Conservation (phyloP, 2,797 vertebrate genomes). For the Microcaecilia unicolor region DNA sequence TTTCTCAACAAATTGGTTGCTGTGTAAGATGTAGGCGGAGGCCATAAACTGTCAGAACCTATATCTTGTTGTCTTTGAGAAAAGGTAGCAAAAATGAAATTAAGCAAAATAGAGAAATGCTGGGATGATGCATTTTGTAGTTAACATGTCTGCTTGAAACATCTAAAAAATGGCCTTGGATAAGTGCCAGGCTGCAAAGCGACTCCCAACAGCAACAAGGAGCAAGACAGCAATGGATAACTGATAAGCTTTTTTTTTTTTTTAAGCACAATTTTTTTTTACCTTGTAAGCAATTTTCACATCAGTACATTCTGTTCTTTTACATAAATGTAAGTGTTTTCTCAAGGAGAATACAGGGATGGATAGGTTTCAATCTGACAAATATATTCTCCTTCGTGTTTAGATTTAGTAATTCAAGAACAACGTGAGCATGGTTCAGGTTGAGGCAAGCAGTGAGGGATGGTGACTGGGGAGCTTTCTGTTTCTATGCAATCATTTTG, state of each 20-base stretch:
- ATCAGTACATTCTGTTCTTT: no score
- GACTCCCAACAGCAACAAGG: no score
- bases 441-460: no score
- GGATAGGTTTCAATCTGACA: no score
- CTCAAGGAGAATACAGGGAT: no score
- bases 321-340: no score
- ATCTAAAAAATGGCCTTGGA: constrained; percentile 34
- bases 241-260: constrained; percentile 8
- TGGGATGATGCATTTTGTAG: constrained; percentile 29
- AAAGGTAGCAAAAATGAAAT: constrained; percentile 47
- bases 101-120: constrained; percentile 36
- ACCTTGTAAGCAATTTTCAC: neutral
- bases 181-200: no score
- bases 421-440: no score
- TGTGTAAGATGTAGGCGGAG: constrained; percentile 22
- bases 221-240: constrained; percentile 11
- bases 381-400: no score
- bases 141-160: constrained; percentile 43
- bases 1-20: constrained; percentile 24
- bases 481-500: no score
- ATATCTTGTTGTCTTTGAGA: constrained; percentile 29
- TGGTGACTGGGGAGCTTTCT: no score
- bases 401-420: no score
- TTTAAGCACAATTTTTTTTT: constrained; percentile 8
- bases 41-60: constrained; percentile 31